phyloP scores from a whole-genome alignment of 2,797 vertebrate species.

The Oryzias sinensis region DNA sequence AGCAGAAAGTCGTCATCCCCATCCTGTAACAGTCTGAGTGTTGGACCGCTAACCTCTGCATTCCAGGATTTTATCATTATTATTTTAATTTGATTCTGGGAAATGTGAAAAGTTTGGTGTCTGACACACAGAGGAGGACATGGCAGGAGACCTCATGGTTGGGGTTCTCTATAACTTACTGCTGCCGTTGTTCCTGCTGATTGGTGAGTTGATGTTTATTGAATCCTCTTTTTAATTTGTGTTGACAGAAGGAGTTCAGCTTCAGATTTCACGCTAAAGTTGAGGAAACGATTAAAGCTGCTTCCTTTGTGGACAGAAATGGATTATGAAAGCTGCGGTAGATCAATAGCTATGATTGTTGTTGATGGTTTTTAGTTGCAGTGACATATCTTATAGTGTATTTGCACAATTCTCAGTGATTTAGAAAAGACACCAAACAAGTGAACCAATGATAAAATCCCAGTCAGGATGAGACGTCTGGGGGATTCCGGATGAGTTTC shows the following conservation, averaged over 20 bases:
- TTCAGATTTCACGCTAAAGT: background rate
- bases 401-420: background rate
- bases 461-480: no score
- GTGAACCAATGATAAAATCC: no score
- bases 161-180: slow-evolving; percentile 68
- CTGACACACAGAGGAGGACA: slow-evolving; percentile 35
- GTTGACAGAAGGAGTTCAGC: background rate
- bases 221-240: background rate
- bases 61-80: slow-evolving; percentile 30
- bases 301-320: background rate
- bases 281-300: background rate
- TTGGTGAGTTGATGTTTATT: slow-evolving; percentile 63
- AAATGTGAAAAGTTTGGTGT: slow-evolving; percentile 36
- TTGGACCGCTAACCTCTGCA: slow-evolving; percentile 11
- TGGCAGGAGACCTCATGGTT: slow-evolving; percentile 58
- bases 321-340: background rate
- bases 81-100: slow-evolving; percentile 8
- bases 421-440: no score
- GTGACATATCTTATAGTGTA: background rate
- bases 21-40: slow-evolving; percentile 3
- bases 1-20: background rate
- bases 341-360: slow-evolving; percentile 2
- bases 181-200: slow-evolving; percentile 64
- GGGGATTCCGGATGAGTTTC: no score
- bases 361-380: background rate